These are phyloP conservation scores for Martes martes DNA, from an alignment of 2,113 vertebrate genomes.

Conservation along the genomic window DNA sequence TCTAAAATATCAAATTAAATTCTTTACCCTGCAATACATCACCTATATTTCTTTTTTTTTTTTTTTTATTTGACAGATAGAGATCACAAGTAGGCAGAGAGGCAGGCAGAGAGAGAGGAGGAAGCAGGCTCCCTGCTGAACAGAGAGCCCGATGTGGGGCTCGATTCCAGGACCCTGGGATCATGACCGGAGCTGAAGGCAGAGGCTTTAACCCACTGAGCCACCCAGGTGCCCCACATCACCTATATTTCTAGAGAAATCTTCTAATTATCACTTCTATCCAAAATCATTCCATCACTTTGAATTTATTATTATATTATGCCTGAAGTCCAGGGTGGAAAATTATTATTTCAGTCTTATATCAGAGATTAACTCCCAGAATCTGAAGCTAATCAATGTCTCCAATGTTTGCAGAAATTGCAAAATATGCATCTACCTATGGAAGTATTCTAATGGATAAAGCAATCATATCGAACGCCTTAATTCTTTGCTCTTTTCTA, in stretches of 20 bases:
- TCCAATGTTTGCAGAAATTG: neutral
- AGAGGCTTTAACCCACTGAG: too few relatives aligned
- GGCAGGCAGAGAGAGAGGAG: too few relatives aligned
- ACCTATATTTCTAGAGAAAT: neutral
- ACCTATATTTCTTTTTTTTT: neutral
- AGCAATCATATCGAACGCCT: neutral
- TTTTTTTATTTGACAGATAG: too few relatives aligned
- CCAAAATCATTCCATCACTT: neutral
- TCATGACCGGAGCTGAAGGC: too few relatives aligned
- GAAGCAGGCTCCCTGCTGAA: too few relatives aligned
- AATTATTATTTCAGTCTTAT: neutral
- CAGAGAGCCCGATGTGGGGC: too few relatives aligned
- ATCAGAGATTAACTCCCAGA: neutral
- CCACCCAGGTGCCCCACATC: too few relatives aligned
- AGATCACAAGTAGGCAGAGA: too few relatives aligned
- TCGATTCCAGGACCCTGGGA: too few relatives aligned
- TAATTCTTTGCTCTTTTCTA: neutral
- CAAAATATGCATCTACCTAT: neutral
- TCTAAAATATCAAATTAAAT: neutral
- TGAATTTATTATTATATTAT: neutral
- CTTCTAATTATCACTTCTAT: neutral
- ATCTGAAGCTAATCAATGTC: neutral
- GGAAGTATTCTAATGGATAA: neutral
- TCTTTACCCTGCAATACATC: neutral
- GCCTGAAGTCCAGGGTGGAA: neutral